phyloP scores from a whole-genome alignment of 2,797 vertebrate genomes.

The Holocentrus rufus region DNA sequence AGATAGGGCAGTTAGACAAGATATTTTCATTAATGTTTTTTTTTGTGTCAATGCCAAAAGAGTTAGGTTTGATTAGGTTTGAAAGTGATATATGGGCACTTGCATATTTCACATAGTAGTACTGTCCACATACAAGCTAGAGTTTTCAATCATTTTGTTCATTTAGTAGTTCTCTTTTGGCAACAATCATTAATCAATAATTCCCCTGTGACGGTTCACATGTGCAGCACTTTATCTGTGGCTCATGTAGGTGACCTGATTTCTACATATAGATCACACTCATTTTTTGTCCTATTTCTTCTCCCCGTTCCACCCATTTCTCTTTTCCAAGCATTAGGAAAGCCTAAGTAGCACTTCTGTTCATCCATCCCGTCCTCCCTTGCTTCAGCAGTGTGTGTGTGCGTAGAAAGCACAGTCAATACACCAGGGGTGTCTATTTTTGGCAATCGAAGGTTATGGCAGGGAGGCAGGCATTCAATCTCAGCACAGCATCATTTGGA shows the following conservation, averaged over 20 bases:
- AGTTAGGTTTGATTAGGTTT: too few relatives aligned
- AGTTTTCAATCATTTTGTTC: background rate
- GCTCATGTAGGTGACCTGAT: conserved; percentile 45
- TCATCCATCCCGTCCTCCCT: conserved; percentile 33
- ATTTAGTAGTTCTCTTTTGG: background rate
- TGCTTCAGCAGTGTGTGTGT: conserved; percentile 23
- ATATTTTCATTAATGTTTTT: background rate
- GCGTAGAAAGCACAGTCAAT: conserved; percentile 38
- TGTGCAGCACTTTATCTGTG: conserved; percentile 13
- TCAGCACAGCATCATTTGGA: conserved; percentile 26
- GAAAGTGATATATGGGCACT: background rate
- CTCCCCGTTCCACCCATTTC: conserved; percentile 20
- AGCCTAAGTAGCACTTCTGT: conserved; percentile 32
- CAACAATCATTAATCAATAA: conserved; percentile 5
- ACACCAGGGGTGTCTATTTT: conserved; percentile 67
- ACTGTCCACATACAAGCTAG: background rate
- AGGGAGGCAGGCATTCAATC: conserved; percentile 37
- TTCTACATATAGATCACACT: conserved; percentile 46
- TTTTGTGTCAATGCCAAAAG: background rate
- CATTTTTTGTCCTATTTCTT: conserved; percentile 49
- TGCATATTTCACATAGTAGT: background rate
- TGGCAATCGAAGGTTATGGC: conserved; percentile 47
- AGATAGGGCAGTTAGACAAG: conserved; percentile 5
- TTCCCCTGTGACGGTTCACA: conserved; percentile 1
- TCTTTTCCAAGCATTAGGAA: conserved; percentile 31